Evolutionary conservation across 1,140 invertebrate species (phyloP).

Genomic region (Platorchestia sp.): DNA sequence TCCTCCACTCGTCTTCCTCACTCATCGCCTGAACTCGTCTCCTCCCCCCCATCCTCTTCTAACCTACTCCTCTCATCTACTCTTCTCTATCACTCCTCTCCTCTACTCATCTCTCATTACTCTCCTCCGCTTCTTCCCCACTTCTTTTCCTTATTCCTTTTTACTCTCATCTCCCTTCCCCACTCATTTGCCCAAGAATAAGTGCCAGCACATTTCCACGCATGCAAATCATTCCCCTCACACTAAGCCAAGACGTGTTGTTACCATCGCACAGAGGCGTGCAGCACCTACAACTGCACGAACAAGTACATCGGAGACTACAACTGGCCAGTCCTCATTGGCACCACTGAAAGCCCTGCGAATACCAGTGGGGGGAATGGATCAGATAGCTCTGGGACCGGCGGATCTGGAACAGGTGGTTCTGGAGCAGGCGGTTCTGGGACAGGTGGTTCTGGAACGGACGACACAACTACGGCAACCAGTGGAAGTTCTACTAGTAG

Average conservation of each 20-base stretch:
- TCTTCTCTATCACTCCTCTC: too few species aligned
- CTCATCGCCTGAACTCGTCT: too few species aligned
- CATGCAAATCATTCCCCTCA: neutral
- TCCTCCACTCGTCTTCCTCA: too few species aligned
- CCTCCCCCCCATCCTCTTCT: too few species aligned
- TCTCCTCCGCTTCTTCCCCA: too few species aligned
- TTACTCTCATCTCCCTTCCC: too few species aligned
- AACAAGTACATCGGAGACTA: constrained; percentile 14
- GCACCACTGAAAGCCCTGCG: neutral
- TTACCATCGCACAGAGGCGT: neutral
- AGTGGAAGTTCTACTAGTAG: neutral
- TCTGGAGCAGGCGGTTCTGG: neutral
- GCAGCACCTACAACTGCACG: neutral
- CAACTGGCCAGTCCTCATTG: neutral
- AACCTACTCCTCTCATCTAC: too few species aligned
- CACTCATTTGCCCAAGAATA: neutral
- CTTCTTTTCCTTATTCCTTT: too few species aligned
- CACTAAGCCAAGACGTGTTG: neutral
- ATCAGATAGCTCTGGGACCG: neutral
- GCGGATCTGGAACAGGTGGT: neutral
- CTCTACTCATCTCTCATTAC: too few species aligned
- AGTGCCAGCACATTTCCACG: neutral
- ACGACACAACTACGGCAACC: neutral
- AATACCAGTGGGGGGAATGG: too few species aligned
- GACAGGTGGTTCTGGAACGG: neutral